Evolutionary conservation across 2,113 vertebrate genomes (phyloP), one percentile per base, ranked within the genome.

Genomic region (Tachycineta bicolor): DNA sequence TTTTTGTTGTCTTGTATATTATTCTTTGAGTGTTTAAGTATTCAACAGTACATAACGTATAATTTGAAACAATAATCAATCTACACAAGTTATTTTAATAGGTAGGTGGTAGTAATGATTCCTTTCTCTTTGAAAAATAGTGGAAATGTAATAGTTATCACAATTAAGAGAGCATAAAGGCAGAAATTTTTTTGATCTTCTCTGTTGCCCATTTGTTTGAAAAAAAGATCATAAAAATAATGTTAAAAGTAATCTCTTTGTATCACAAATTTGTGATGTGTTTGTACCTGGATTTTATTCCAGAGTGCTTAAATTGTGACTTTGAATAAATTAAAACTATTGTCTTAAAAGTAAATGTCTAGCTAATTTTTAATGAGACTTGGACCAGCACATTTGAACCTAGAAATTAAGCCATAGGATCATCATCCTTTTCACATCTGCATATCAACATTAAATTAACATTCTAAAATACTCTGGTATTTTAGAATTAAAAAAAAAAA

Each of bases 251-350:
- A 73, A n/a, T 73, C 37, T 33, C 7, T 75, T 78, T 87, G 5
- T 84, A 34, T 47, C 9, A n/a, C 3, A 83, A 37, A 41, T 14
- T 0, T 63, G 5, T 33, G 9, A 29, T 47, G 24, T 0, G 3
- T 50, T 75, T 22, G 16, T 67, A 55, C 17, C 16, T 62, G 50
- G 3, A 55, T 63, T 77, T 65, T 65, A 39, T 37, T 62, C 14
- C n/a, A 58, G 20, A 55, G 33, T 53, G 3, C 2, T 89, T 70
- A 58, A 74, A 67, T 33, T 43, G 16, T 39, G 16, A 70, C 21
- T 74, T 79, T 34, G 4, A 81, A 75, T 64, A 70, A 69, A 70
- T 58, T 33, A 46, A 39, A 87, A 52, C 3, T n/a, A 23, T 55
- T 75, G 2, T 13, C 24, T 64, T 47, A 82, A 79, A 50, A 47